A percentile compares a stretch with the other conserved stretches of the same genome.
phyloP scores from a whole-genome alignment of 2,113 vertebrate species.

The Talpa occidentalis region DNA sequence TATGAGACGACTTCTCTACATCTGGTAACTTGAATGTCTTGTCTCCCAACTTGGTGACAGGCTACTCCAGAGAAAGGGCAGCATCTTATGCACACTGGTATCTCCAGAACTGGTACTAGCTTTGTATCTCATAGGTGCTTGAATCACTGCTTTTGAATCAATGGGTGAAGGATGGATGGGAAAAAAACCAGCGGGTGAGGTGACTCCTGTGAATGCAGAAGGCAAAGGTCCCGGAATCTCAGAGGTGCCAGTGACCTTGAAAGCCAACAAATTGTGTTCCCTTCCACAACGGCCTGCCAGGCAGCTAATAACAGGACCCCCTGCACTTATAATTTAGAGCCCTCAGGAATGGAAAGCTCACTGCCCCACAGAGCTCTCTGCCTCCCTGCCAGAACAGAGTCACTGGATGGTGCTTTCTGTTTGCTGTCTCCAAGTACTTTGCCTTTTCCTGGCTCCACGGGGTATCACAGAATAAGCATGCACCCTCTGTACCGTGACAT shows the following conservation, averaged over 20 bases:
- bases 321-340: background rate
- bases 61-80: background rate
- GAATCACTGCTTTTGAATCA: constrained; percentile 19
- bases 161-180: background rate
- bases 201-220: background rate
- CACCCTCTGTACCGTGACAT: background rate
- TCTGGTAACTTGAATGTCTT: background rate
- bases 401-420: background rate
- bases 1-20: background rate
- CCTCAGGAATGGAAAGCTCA: background rate
- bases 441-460: background rate
- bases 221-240: background rate
- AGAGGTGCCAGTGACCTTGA: background rate
- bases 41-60: background rate
- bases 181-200: background rate
- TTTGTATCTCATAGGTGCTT: background rate
- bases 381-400: background rate
- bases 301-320: background rate
- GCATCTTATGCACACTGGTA: background rate
- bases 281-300: background rate
- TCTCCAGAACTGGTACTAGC: background rate
- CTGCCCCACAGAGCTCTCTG: background rate
- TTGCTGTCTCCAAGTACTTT: background rate
- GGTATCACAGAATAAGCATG: background rate
- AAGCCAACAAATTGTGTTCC: background rate